Evolutionary conservation across 23 tunicate genomes (phyloP).

Genomic region (Pegea sp.): DNA sequence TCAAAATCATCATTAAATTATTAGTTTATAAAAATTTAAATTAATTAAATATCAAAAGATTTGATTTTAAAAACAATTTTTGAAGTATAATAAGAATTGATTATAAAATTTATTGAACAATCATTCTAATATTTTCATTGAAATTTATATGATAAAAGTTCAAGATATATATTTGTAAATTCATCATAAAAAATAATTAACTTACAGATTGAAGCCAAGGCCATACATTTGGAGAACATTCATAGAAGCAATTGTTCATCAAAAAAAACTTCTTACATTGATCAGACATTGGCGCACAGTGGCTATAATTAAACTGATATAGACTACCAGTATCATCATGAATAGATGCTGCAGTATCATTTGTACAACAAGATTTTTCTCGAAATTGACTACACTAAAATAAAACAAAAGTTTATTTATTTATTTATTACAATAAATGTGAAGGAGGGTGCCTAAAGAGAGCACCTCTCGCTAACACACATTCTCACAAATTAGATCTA

Average conservation of each 20-base stretch:
- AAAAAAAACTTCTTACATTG: slow-evolving; percentile 23
- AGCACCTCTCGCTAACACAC: too few species aligned
- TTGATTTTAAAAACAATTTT: too few species aligned
- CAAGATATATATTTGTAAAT: neutral
- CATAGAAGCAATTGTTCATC: slow-evolving; percentile 46
- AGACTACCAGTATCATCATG: slow-evolving; percentile 2
- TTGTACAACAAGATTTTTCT: slow-evolving; percentile 27
- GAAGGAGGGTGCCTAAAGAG: too few species aligned
- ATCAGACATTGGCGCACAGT: slow-evolving; percentile 38
- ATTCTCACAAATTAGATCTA: too few species aligned
- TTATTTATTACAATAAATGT: too few species aligned
- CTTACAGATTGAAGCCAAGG: slow-evolving; percentile 41
- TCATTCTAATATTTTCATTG: neutral
- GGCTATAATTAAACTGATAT: slow-evolving; percentile 38
- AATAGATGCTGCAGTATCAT: slow-evolving; percentile 10
- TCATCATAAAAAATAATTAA: neutral
- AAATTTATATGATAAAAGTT: neutral
- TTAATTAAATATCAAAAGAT: too few species aligned
- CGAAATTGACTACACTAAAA: slow-evolving; percentile 43
- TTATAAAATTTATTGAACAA: too few species aligned
- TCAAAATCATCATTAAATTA: too few species aligned
- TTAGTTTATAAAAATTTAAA: too few species aligned
- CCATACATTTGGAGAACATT: slow-evolving; percentile 63
- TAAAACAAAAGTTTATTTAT: too few species aligned
- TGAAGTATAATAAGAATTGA: neutral